These are phyloP conservation scores for Hemithea aestivaria DNA, from an alignment of 2,888 invertebrate species.

Conservation along the genomic window DNA sequence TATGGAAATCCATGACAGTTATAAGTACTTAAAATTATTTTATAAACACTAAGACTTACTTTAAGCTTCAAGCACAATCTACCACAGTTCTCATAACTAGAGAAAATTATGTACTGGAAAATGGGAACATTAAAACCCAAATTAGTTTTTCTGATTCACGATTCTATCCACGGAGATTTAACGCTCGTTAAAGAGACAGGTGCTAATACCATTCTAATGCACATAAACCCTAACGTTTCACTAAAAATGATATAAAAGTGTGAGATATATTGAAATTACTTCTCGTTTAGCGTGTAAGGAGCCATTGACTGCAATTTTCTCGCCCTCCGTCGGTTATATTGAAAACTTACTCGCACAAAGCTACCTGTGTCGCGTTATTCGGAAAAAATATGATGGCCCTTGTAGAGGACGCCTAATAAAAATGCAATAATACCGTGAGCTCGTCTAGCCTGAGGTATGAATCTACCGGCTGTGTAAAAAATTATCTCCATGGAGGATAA, in stretches of 20 bases:
- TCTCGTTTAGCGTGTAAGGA: conserved; percentile 11
- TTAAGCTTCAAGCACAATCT: too few relatives aligned
- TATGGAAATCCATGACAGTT: too few relatives aligned
- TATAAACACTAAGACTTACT: too few relatives aligned
- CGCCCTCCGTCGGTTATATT: conserved; percentile 33
- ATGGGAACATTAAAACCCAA: too few relatives aligned
- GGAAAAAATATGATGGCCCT: conserved; percentile 58
- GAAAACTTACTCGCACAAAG: conserved; percentile 47
- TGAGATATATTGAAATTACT: conserved; percentile 3
- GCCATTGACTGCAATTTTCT: conserved; percentile 17
- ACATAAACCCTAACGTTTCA: conserved; percentile 5
- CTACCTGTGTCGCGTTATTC: conserved; percentile 51
- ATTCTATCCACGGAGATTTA: too few relatives aligned
- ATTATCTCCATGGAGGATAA: conserved; percentile 65
- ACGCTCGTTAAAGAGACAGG: too few relatives aligned
- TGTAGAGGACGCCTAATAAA: conserved; percentile 55
- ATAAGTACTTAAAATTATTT: too few relatives aligned
- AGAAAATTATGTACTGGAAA: too few relatives aligned
- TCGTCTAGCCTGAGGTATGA: conserved; percentile 51
- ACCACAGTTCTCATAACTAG: too few relatives aligned
- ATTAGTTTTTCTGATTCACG: conserved; percentile 4
- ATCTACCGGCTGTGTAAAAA: conserved; percentile 63
- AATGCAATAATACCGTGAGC: conserved; percentile 64
- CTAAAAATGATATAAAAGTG: conserved; percentile 3
- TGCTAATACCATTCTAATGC: conserved; percentile 1